phyloP scores from a whole-genome alignment of 2,113 vertebrate species.

The Pelecanoides urinatrix region DNA sequence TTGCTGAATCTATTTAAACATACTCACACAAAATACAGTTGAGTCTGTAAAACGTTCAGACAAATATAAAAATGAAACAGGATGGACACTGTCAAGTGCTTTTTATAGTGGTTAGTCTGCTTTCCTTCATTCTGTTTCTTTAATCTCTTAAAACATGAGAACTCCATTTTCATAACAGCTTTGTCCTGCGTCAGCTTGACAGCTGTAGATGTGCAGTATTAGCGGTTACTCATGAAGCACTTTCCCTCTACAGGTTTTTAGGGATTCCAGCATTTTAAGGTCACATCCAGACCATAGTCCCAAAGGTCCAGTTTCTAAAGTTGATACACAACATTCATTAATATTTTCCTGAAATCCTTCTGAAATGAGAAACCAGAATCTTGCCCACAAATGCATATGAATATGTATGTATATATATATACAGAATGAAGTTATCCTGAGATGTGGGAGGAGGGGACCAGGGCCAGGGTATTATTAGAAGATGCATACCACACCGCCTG shows the following conservation, averaged over 20 bases:
- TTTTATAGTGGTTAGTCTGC: background rate
- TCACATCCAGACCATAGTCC: background rate
- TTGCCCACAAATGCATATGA: background rate
- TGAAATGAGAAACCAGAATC: background rate
- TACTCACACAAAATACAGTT: rapidly evolving
- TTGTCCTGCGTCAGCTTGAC: background rate
- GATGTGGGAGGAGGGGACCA: background rate
- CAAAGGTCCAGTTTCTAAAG: background rate
- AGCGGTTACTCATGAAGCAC: background rate
- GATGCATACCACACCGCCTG: background rate
- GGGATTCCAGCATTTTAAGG: background rate
- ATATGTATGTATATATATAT: too few species aligned
- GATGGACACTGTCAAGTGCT: background rate
- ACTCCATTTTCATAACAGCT: background rate
- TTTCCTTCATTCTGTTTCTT: background rate
- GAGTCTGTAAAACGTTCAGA: background rate
- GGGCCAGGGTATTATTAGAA: background rate
- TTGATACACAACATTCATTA: background rate
- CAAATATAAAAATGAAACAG: background rate
- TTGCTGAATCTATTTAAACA: background rate
- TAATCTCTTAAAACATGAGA: background rate
- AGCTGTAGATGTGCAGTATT: background rate
- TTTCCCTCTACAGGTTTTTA: background rate
- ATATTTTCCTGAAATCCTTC: background rate
- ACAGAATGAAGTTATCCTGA: background rate